Evolutionary conservation across 2,113 vertebrate genomes (phyloP), one percentile per base, ranked within the genome.

Genomic region (Heterotilapia buettikoferi): DNA sequence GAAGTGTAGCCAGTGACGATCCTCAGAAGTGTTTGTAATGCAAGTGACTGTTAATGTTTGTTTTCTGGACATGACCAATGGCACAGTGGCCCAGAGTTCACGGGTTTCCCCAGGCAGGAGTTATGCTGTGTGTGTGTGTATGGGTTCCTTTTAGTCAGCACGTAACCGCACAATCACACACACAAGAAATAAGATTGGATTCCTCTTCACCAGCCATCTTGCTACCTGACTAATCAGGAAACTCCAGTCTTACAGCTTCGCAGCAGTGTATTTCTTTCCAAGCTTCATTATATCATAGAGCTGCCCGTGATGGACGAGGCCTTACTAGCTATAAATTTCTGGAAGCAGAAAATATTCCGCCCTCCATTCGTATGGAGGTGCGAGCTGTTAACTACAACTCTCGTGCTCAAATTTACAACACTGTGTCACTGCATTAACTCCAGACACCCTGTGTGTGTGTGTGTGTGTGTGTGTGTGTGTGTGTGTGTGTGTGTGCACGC

Each of bases 321-420:
- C 47, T 57, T 8, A 8, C 33, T 9, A 7, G 66, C 87, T 84
- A 83, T 94, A 92, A 84, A 92, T 94, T 52, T 83, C 13, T 54
- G 33, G 52, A 86, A 73, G 88, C 78, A 85, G 84, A 87, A 93
- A 89, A 83, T 86, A 38, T 54, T 82, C 66, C 71, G 10, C 33
- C 24, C 31, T 40, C 19, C 59, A 57, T 90, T 84, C 31, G 26
- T 88, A 52, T 21, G 59, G 82, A 4, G 5, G n/a, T 3, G 38
- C 5, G n/a, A 45, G 83, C 61, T 80, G 73, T 87, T 84, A 87
- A 92, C 90, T 73, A 61, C 76, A 7, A 36, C 81, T 86, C 71
- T 80, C 36, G 18, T 80, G 81, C 63, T 87, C 82, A 80, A 40
- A 92, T 94, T 92, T 92, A 93, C 88, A 59, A 19, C 84, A n/a